Evolutionary conservation across 2,888 invertebrate genomes (phyloP).

Genomic region (Meganola albula): DNA sequence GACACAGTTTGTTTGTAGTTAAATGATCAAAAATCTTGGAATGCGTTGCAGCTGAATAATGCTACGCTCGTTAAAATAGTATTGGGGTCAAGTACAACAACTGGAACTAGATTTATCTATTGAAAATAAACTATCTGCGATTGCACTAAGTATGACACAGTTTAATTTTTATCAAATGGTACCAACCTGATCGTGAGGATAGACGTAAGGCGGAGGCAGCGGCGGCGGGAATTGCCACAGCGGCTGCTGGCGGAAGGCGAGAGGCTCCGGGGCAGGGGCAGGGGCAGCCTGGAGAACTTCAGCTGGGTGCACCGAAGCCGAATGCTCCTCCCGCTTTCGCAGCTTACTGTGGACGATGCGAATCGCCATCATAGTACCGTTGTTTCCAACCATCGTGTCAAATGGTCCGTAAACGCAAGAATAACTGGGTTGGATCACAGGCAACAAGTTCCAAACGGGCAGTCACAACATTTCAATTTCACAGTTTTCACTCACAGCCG

Average conservation of each 20-base stretch:
- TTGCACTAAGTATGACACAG: conserved; percentile 15
- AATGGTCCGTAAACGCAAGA: conserved; percentile 65
- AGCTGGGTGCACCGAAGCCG: conserved; percentile 83
- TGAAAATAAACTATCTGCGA: conserved; percentile 37
- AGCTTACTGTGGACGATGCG: conserved; percentile 95
- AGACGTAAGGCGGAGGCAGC: conserved; percentile 87
- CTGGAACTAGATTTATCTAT: conserved; percentile 49
- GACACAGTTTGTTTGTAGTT: conserved; percentile 44
- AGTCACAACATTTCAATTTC: conserved; percentile 74
- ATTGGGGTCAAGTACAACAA: conserved; percentile 67
- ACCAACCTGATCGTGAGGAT: conserved; percentile 87
- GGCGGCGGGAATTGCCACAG: conserved; percentile 92
- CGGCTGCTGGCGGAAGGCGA: conserved; percentile 82
- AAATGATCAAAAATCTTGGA: conserved; percentile 32
- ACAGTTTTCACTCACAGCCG: conserved; percentile 76
- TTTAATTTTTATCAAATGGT: no score
- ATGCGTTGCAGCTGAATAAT: conserved; percentile 41
- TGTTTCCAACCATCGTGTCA: conserved; percentile 88
- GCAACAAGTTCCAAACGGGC: conserved; percentile 72
- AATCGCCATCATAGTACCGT: conserved; percentile 91
- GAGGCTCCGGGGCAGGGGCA: conserved; percentile 71
- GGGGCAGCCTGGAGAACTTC: conserved; percentile 80
- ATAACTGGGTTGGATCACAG: conserved; percentile 72
- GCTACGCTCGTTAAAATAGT: conserved; percentile 42
- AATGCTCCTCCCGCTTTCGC: conserved; percentile 89